Evolutionary conservation across 2,113 vertebrate genomes (phyloP), one percentile per base, ranked within the genome.

Genomic region (Petrocephalus microphthalmus): DNA sequence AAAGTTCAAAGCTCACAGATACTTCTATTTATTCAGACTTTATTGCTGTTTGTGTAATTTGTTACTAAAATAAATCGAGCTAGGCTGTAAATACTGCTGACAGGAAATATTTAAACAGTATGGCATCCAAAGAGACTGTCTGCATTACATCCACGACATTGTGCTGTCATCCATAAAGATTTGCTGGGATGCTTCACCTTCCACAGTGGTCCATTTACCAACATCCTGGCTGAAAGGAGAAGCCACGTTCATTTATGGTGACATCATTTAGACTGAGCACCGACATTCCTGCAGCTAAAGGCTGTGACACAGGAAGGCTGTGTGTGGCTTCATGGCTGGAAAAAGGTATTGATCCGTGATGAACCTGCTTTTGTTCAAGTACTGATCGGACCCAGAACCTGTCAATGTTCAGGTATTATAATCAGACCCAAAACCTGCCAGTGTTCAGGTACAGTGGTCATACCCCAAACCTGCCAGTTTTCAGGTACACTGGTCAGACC

Each of bases 21-120:
- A 45, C n/a, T 49, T 84, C 20, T 84, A 84, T 84, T 84, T 84
- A n/a, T 51, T 49, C 22, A 52, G 22, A 10, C 71, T 78, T 51
- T n/a, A 84, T 84, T 84, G 22, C 82, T 84, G 82, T 84, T 84
- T 52, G 47, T 51, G 82, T 51, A 84, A 84, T 84, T 84, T n/a
- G 45, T 84, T 84, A 25, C 42, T 84, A 51, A 84, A 51, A 52
- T 84, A 84, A 84, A 51, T 49, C 45, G 82, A 84, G 49, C 49
- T 13, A 84, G 45, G 45, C 49, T 84, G 45, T n/a, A 22, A 45
- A 45, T 83, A 52, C 22, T 84, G n/a, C 49, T 84, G 45, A 84
- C 82, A 51, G 20, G 49, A 84, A 78, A 78, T 78, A 19, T 78
- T 42, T 37, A 78, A 78, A 42, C 33, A 37, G 33, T 29, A 78